These are phyloP conservation scores for Umimayanthus kanabou DNA, from an alignment of 92 coral and sea anemone genomes.

Conservation along the genomic window DNA sequence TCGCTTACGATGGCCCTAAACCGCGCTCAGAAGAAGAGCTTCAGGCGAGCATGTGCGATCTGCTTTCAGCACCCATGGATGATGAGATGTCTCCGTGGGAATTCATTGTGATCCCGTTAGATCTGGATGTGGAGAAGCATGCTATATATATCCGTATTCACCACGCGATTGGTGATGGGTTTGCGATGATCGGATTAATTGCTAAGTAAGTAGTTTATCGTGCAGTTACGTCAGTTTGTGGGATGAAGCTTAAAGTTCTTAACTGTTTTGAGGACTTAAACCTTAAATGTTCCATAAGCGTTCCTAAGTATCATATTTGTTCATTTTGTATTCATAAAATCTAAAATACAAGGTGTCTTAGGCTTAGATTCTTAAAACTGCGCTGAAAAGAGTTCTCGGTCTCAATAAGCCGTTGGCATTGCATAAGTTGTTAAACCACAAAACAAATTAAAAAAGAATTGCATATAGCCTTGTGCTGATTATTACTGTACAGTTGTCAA, in stretches of 20 bases:
- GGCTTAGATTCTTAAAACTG: no score
- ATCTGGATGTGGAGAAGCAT: constrained; percentile 70
- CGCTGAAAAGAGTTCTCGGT: no score
- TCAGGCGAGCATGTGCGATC: constrained; percentile 62
- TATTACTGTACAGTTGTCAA: no score
- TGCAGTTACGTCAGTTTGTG: neutral
- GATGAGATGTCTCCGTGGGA: constrained; percentile 92
- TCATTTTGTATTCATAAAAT: neutral
- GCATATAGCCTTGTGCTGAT: no score
- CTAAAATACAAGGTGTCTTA: no score
- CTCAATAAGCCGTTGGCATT: no score
- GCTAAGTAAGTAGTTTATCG: constrained; percentile 36
- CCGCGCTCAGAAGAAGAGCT: constrained; percentile 80
- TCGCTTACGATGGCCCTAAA: constrained; percentile 59
- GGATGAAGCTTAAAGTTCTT: neutral
- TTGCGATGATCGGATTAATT: constrained; percentile 83
- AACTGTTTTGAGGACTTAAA: neutral
- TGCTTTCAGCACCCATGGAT: constrained; percentile 65
- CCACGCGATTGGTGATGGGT: constrained; percentile 93
- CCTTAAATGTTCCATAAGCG: neutral
- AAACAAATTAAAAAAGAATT: no score
- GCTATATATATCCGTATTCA: constrained; percentile 90
- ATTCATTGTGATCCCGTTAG: constrained; percentile 68
- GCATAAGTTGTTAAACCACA: no score
- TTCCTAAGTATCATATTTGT: neutral